Evolutionary conservation across 2,888 invertebrate species (phyloP), one percentile per base, ranked within the genome.

Genomic region (Dioctria rufipes): DNA sequence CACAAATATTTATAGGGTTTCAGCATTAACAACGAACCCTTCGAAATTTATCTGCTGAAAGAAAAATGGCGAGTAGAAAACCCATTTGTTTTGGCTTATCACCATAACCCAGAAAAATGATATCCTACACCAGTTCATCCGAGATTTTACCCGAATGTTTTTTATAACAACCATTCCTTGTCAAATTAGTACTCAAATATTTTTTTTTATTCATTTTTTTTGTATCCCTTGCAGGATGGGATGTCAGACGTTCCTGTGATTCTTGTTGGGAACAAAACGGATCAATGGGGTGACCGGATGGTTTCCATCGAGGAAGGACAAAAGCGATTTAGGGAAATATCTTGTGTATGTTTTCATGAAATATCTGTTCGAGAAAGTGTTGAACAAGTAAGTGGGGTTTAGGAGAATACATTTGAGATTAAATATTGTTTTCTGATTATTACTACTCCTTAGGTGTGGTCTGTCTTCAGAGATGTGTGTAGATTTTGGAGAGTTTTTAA

Each of bases 321-420:
- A 86, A 90, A 92, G 6, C 90, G 95, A 65, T 94, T 94, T 85
- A 92, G 93, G 85, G 95, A 95, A 87, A 93, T 95, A 82, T 94
- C 94, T 81, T 95, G 95, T 86, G 93, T 94, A 25, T 94, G 94
- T 85, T 96, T 96, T 85, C 95, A 95, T 87, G 96, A 96, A 89
- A 95, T 96, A 82, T 96, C 95, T 0, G 95, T 95, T 4, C 90
- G 95, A 80, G 96, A 96, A 88, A 95, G 94, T 86, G 93, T 94
- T 77, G 95, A 96, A 82, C 94, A 95, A 91, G 95, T 93, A 86
- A 85, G 85, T 79, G 5, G 3, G 13, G n/a, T 79, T 67, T 37
- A n/a, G n/a, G 1, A 25, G 37, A 39, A 8, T 39, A 8, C n/a
- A 13, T 11, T 5, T 51, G 3, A 3, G n/a, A 49, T 67, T 67